phyloP scores from a whole-genome alignment of 2,888 invertebrate species.

The Oxyteleia sp. region DNA sequence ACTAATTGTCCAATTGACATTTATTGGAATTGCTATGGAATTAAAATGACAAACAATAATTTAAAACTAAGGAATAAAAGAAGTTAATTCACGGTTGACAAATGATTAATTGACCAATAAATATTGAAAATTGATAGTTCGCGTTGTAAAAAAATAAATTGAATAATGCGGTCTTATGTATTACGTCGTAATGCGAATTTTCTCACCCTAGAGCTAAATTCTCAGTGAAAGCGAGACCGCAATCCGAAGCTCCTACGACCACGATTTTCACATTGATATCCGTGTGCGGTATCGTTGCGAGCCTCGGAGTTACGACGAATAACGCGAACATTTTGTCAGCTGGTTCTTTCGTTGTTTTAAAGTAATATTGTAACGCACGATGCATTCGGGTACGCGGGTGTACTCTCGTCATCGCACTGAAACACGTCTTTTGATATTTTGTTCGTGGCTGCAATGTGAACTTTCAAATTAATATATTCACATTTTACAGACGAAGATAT shows the following conservation, averaged over 20 bases:
- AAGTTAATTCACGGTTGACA: neutral
- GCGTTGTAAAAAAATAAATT: constrained; percentile 3
- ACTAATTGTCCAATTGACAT: too few relatives aligned
- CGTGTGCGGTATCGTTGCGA: constrained; percentile 88
- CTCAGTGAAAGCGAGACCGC: constrained; percentile 90
- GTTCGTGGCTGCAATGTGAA: constrained; percentile 88
- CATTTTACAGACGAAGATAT: too few relatives aligned
- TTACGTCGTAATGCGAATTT: constrained; percentile 50
- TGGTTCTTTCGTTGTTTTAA: constrained; percentile 19
- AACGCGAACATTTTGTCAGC: constrained; percentile 88
- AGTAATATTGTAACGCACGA: constrained; percentile 73
- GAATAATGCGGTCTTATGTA: neutral
- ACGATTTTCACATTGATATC: constrained; percentile 90
- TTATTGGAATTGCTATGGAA: too few relatives aligned
- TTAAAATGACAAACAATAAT: too few relatives aligned
- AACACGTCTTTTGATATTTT: constrained; percentile 84
- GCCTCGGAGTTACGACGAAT: constrained; percentile 89
- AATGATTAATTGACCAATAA: constrained; percentile 44
- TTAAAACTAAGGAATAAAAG: constrained; percentile 12
- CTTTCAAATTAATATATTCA: too few relatives aligned
- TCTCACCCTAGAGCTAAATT: constrained; percentile 89
- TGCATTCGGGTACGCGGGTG: constrained; percentile 80
- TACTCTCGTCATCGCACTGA: constrained; percentile 87
- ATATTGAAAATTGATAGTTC: constrained; percentile 27
- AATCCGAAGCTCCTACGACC: constrained; percentile 90